phyloP scores from a whole-genome alignment of 2,113 vertebrate genomes.

The Rhizomys pruinosus region DNA sequence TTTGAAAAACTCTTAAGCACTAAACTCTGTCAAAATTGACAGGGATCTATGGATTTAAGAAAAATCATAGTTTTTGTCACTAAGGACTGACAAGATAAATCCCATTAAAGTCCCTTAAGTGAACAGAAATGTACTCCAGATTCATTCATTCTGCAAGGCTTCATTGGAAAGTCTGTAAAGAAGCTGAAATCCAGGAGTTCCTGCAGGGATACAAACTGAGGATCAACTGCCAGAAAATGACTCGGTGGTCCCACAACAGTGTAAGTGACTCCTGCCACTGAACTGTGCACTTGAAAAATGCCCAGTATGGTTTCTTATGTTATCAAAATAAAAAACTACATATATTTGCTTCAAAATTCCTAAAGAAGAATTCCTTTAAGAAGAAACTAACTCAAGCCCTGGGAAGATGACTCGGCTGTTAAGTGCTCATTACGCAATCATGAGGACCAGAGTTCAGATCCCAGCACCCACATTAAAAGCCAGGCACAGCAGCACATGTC shows the following conservation, averaged over 20 bases:
- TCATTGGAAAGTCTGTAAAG: background rate
- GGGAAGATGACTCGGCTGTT: background rate
- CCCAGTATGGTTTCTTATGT: background rate
- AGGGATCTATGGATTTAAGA: background rate
- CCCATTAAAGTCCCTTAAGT: background rate
- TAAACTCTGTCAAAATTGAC: background rate
- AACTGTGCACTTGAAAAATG: background rate
- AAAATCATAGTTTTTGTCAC: background rate
- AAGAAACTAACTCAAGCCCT: background rate
- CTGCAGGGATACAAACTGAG: background rate
- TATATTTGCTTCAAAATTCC: background rate
- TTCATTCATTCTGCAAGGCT: background rate
- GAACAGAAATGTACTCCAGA: background rate
- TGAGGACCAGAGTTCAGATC: too few relatives aligned
- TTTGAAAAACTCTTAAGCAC: background rate
- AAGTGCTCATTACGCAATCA: too few relatives aligned
- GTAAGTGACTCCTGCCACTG: background rate
- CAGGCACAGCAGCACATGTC: too few relatives aligned
- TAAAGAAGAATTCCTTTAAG: background rate
- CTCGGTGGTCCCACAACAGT: background rate
- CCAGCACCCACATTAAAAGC: too few relatives aligned
- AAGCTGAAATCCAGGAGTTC: background rate
- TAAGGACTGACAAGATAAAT: conserved; percentile 18
- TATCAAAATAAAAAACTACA: background rate
- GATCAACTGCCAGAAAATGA: background rate